A percentile compares a stretch with the other conserved stretches of the same genome.
Conservation (phyloP, 2,113 vertebrate species). For the Dendropsophus ebraccatus region DNA sequence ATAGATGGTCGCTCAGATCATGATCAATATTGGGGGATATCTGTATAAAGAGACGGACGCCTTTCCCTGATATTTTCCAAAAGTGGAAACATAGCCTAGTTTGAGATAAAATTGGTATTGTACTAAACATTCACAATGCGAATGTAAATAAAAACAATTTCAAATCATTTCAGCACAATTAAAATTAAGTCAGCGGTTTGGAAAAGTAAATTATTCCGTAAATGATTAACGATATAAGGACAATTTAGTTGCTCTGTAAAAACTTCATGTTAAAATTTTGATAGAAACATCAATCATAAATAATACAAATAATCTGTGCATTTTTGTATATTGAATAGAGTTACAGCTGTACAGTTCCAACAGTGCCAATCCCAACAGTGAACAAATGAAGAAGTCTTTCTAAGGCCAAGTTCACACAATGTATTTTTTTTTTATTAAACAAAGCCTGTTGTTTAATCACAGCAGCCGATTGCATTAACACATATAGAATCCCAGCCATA, state of each 20-base stretch:
- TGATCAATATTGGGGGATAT: too few relatives aligned
- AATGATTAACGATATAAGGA: background rate
- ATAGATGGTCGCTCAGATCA: too few relatives aligned
- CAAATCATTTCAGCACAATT: background rate
- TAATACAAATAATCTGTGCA: background rate
- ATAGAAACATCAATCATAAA: slow-evolving; percentile 7
- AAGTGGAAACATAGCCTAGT: background rate
- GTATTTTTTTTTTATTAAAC: too few relatives aligned
- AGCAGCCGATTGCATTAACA: too few relatives aligned
- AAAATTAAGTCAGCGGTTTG: background rate
- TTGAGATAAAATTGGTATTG: background rate
- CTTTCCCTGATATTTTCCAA: too few relatives aligned
- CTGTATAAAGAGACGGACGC: too few relatives aligned
- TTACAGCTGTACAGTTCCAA: background rate
- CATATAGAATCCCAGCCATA: too few relatives aligned
- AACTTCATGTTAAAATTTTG: background rate
- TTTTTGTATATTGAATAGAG: background rate
- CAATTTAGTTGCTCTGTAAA: background rate
- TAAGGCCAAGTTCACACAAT: too few relatives aligned
- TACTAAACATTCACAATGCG: background rate
- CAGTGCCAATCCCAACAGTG: background rate
- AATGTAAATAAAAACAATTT: background rate
- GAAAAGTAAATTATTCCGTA: background rate
- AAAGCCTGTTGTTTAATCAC: too few relatives aligned
- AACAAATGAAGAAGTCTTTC: too few relatives aligned